Percentiles rank a stretch among this genome's conserved stretches.
These are phyloP conservation scores for Brachyrhaphis roseni DNA, from an alignment of 2,797 vertebrate genomes.

Conservation along the genomic window DNA sequence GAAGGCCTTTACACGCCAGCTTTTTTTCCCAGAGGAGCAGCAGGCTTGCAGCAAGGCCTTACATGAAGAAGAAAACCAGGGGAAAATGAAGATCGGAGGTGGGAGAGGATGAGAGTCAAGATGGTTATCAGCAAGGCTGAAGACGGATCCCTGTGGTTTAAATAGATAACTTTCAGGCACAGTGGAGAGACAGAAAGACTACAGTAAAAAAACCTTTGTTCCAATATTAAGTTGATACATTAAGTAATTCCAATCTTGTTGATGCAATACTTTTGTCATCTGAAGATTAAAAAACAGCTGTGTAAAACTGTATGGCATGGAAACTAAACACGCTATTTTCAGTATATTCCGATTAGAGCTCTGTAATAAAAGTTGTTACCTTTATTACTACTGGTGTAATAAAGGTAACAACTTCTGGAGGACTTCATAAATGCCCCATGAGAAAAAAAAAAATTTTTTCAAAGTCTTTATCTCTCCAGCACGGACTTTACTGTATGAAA, in stretches of 20 bases:
- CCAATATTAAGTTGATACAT: not conserved
- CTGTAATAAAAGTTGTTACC: too few species aligned
- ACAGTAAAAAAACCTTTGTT: not conserved
- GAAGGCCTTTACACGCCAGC: conserved; percentile 18
- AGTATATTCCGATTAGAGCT: conserved; percentile 24
- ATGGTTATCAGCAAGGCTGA: conserved; percentile 18
- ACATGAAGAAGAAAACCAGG: not conserved
- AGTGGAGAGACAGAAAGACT: not conserved
- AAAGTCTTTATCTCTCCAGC: conserved; percentile 20
- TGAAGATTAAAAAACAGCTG: conserved; percentile 18
- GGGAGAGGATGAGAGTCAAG: conserved; percentile 3
- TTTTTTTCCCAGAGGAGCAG: conserved; percentile 35
- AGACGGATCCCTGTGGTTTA: conserved; percentile 10
- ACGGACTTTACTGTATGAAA: conserved; percentile 1
- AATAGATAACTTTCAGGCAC: not conserved
- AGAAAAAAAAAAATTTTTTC: too few species aligned
- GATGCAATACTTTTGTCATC: not conserved
- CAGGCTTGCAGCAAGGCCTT: conserved; percentile 43
- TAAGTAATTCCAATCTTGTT: not conserved
- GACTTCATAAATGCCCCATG: too few species aligned
- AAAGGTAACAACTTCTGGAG: conserved; percentile 13
- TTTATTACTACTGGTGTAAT: conserved; percentile 57
- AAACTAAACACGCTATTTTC: conserved; percentile 30
- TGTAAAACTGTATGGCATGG: conserved; percentile 25
- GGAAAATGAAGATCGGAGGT: not conserved